Percentiles rank a stretch among this genome's conserved stretches.
Conservation (phyloP, 1,140 invertebrate genomes). For the Metopolophium dirhodum region DNA sequence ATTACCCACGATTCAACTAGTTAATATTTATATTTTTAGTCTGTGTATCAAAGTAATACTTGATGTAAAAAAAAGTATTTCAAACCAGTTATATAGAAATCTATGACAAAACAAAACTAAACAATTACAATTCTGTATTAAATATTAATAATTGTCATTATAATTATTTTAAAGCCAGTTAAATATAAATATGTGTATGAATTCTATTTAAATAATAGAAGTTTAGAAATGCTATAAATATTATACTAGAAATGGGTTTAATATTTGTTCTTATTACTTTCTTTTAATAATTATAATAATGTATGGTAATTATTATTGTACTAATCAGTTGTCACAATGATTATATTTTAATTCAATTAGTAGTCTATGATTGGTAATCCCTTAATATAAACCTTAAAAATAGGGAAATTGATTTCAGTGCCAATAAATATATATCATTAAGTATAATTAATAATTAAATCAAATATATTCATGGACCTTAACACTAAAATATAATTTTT, state of each 20-base stretch:
- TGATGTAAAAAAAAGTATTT: neutral
- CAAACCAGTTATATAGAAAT: neutral
- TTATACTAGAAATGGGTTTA: neutral
- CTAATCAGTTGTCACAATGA: neutral
- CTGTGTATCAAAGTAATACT: neutral
- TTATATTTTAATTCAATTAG: neutral
- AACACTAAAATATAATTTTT: neutral
- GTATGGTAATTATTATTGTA: neutral
- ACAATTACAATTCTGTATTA: neutral
- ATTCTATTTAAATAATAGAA: neutral
- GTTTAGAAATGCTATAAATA: neutral
- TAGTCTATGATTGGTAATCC: neutral
- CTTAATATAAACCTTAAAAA: neutral
- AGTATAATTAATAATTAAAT: neutral
- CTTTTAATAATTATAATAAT: neutral
- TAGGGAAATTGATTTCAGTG: neutral
- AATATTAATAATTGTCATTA: no score
- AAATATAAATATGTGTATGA: neutral
- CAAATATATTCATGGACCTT: neutral
- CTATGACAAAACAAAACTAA: neutral
- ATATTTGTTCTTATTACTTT: slow-evolving; percentile 10
- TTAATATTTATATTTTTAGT: neutral
- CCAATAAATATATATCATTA: neutral
- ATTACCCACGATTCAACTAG: neutral
- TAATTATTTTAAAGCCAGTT: neutral